Percentiles rank a stretch among this genome's conserved stretches.
Evolutionary conservation across 2,797 vertebrate genomes (phyloP).

Genomic region (Halcyon smyrnensis): DNA sequence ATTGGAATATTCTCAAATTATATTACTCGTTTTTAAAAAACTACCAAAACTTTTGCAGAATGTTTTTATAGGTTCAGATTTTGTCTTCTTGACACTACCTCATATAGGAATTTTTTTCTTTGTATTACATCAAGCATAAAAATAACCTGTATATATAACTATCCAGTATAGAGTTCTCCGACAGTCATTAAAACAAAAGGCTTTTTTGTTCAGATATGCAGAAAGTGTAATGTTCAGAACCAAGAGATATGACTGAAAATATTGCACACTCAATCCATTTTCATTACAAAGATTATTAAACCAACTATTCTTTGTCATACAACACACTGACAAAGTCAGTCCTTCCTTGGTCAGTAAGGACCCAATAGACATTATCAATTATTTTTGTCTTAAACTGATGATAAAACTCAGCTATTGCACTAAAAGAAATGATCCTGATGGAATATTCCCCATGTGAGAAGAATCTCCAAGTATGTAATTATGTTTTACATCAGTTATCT

Average conservation of each 20-base stretch:
- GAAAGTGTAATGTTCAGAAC: not conserved
- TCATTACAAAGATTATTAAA: not conserved
- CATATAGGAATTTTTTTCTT: not conserved
- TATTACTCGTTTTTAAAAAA: not conserved
- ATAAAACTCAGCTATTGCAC: not conserved
- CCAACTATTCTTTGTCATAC: not conserved
- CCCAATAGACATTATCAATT: not conserved
- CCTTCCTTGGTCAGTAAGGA: not conserved
- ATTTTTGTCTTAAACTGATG: not conserved
- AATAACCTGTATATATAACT: not conserved
- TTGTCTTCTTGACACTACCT: not conserved
- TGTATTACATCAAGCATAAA: not conserved
- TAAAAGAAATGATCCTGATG: not conserved
- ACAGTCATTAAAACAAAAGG: not conserved
- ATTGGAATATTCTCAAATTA: constrained; percentile 19
- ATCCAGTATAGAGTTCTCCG: not conserved
- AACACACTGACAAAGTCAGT: not conserved
- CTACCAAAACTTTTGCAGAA: not conserved
- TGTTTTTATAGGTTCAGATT: constrained; percentile 12
- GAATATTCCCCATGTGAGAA: not conserved
- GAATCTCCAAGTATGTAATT: not conserved
- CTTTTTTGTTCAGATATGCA: not conserved
- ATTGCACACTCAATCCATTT: not conserved
- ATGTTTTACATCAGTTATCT: not conserved
- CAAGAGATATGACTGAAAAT: not conserved